These are phyloP conservation scores for Crematogaster levior DNA, from an alignment of 2,888 invertebrate genomes.

Conservation along the genomic window DNA sequence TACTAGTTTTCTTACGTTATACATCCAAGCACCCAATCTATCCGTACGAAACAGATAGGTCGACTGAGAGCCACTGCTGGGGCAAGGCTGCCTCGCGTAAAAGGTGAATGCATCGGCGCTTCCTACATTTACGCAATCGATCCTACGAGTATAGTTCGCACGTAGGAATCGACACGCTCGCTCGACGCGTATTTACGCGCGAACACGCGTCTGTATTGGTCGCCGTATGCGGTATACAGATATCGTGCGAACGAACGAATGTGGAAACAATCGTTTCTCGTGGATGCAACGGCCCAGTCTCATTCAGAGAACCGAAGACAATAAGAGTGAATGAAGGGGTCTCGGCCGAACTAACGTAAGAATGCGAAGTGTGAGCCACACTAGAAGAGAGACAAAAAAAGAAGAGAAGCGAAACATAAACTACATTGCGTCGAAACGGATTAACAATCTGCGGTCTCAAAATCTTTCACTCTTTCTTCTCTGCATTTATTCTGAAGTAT, in stretches of 20 bases:
- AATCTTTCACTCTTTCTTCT: slow-evolving; percentile 26
- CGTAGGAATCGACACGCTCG: slow-evolving; percentile 71
- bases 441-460: slow-evolving; percentile 19
- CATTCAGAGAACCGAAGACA: slow-evolving; percentile 69
- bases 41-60: background rate
- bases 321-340: slow-evolving; percentile 70
- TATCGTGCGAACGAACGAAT: slow-evolving; percentile 66
- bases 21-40: background rate
- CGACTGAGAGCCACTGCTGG: slow-evolving; percentile 77
- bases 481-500: slow-evolving; percentile 22
- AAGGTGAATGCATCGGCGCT: slow-evolving; percentile 84
- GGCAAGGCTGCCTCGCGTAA: slow-evolving; percentile 80
- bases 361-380: slow-evolving; percentile 2
- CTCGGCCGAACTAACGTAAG: slow-evolving; percentile 47
- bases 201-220: slow-evolving; percentile 44
- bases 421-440: background rate
- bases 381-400: background rate
- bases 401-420: slow-evolving; percentile 6
- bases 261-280: slow-evolving; percentile 74
- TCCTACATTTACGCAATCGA: slow-evolving; percentile 84
- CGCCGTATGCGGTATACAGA: slow-evolving; percentile 26
- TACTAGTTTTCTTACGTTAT: background rate
- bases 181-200: slow-evolving; percentile 40
- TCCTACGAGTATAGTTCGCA: slow-evolving; percentile 74
- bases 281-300: slow-evolving; percentile 70